These are phyloP conservation scores for Laodelphax striatellus DNA, from an alignment of 1,140 invertebrate species.

Conservation along the genomic window DNA sequence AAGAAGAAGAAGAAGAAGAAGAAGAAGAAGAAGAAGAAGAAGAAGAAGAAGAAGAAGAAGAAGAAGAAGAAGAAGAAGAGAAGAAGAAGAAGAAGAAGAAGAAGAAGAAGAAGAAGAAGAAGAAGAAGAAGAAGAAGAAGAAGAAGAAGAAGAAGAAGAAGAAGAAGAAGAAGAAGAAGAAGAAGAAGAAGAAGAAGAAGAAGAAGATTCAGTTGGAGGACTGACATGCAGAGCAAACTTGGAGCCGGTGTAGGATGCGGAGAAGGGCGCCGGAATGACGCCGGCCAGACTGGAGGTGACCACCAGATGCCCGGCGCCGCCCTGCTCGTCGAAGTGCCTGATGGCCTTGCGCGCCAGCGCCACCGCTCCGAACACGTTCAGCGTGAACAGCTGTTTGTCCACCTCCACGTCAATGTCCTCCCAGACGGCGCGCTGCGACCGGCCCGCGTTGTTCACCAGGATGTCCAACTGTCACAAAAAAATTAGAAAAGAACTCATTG, in stretches of 20 bases:
- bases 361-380: slow-evolving; percentile 69
- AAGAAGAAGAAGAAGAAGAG: no score
- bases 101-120: no score
- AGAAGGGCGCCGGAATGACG: slow-evolving; percentile 53
- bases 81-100: no score
- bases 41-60: no score
- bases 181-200: no score
- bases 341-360: slow-evolving; percentile 56
- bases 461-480: slow-evolving; percentile 49
- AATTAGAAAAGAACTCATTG: neutral
- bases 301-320: slow-evolving; percentile 49
- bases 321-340: slow-evolving; percentile 47
- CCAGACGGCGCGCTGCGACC: slow-evolving; percentile 67
- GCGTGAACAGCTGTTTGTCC: slow-evolving; percentile 64
- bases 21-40: no score
- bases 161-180: no score
- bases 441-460: slow-evolving; percentile 70
- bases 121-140: no score
- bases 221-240: slow-evolving; percentile 74
- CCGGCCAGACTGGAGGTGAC: slow-evolving; percentile 63
- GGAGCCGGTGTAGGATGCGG: slow-evolving; percentile 61
- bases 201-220: no score
- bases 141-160: no score
- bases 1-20: no score
- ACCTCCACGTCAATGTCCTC: slow-evolving; percentile 61